Percentiles rank a stretch among this genome's conserved stretches.
phyloP scores from a whole-genome alignment of 2,113 vertebrate genomes.

The Vidua chalybeata region DNA sequence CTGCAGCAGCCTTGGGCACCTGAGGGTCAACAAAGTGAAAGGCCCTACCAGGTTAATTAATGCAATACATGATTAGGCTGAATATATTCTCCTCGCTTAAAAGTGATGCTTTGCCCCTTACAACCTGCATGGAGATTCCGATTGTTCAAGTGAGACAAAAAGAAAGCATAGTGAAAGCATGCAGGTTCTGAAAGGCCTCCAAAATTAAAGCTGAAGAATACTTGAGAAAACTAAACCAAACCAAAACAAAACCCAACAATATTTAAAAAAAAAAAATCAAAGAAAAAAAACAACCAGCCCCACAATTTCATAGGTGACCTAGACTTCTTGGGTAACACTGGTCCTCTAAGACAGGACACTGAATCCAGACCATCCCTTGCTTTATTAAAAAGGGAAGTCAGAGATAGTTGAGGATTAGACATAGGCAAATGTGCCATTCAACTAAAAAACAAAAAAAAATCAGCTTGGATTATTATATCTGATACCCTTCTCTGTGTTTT shows the following conservation, averaged over 20 bases:
- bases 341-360: not conserved
- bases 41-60: not conserved
- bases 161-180: not conserved
- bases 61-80: too few species aligned
- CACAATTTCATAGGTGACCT: not conserved
- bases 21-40: not conserved
- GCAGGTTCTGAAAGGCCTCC: not conserved
- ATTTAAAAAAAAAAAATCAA: not conserved
- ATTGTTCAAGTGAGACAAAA: not conserved
- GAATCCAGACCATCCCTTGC: not conserved
- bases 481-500: not conserved
- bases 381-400: not conserved
- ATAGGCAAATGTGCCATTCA: not conserved
- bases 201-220: not conserved
- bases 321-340: not conserved
- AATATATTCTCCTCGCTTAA: not conserved
- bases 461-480: not conserved
- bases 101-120: not conserved
- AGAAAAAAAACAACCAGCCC: rapidly evolving
- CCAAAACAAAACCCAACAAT: not conserved
- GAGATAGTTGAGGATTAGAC: not conserved
- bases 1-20: not conserved
- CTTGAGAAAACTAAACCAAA: not conserved
- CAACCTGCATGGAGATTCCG: not conserved
- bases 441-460: not conserved